Evolutionary conservation across 2,113 vertebrate genomes (phyloP).

Genomic region (Rhizomys pruinosus): DNA sequence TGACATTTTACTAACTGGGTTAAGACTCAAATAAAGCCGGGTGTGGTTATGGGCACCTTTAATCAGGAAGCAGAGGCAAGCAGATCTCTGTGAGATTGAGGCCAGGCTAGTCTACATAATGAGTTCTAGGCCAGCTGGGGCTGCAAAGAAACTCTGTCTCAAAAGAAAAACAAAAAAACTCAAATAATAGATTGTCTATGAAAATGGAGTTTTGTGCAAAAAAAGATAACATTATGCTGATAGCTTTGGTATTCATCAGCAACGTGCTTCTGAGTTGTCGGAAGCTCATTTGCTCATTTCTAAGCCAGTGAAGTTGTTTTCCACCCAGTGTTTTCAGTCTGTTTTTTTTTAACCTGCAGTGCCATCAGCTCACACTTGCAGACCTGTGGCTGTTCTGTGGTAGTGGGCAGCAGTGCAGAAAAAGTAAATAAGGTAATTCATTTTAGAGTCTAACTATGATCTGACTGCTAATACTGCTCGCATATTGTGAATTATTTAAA

Average conservation of each 20-base stretch:
- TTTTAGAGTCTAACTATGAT: constrained; percentile 43
- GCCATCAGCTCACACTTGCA: constrained; percentile 98
- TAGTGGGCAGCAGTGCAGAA: constrained; percentile 97
- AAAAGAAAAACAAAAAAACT: background rate
- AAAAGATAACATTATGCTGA: background rate
- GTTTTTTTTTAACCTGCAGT: constrained; percentile 85
- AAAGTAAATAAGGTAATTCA: constrained; percentile 97
- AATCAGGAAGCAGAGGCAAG: too few species aligned
- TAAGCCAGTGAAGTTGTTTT: constrained; percentile 45
- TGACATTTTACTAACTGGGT: background rate
- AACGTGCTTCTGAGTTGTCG: constrained; percentile 18
- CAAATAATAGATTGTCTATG: background rate
- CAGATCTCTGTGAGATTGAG: too few species aligned
- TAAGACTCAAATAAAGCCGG: too few species aligned
- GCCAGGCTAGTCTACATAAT: too few species aligned
- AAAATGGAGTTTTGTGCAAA: background rate
- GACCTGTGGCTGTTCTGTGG: constrained; percentile 97
- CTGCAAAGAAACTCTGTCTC: too few species aligned
- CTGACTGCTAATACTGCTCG: constrained; percentile 12
- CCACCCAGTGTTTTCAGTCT: constrained; percentile 35
- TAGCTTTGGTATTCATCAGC: background rate
- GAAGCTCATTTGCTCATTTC: background rate
- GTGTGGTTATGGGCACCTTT: too few species aligned
- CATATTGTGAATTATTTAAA: constrained; percentile 23
- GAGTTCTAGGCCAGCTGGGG: too few species aligned